These are phyloP conservation scores for Cryptocheilus praepositus DNA, from an alignment of 2,888 invertebrate genomes.

Conservation along the genomic window DNA sequence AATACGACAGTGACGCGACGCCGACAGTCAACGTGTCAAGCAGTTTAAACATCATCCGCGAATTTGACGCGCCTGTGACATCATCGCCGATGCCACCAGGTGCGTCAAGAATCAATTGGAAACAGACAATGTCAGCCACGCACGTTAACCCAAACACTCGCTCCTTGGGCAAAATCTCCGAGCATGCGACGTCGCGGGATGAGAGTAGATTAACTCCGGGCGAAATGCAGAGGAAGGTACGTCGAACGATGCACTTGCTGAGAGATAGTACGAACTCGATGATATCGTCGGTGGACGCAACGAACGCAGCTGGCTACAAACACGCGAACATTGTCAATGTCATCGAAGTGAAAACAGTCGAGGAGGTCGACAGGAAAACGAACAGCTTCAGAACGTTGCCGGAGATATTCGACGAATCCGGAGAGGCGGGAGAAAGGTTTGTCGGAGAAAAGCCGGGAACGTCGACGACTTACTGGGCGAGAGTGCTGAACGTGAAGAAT, in stretches of 20 bases:
- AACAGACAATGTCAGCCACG: too few relatives aligned
- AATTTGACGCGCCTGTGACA: not conserved
- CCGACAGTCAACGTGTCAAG: not conserved
- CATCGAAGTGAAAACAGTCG: slow-evolving; percentile 52
- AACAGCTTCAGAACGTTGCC: slow-evolving; percentile 39
- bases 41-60: not conserved
- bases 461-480: slow-evolving; percentile 52
- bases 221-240: slow-evolving; percentile 28
- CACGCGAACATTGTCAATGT: slow-evolving; percentile 15
- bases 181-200: not conserved
- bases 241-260: slow-evolving; percentile 47
- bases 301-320: slow-evolving; percentile 19
- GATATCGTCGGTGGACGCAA: slow-evolving; percentile 53
- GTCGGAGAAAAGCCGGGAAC: slow-evolving; percentile 15
- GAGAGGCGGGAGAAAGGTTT: slow-evolving; percentile 16
- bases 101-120: too few relatives aligned
- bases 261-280: slow-evolving; percentile 58
- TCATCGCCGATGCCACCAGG: too few relatives aligned
- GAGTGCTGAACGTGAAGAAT: slow-evolving; percentile 37
- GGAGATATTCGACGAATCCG: slow-evolving; percentile 35
- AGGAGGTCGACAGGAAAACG: slow-evolving; percentile 39
- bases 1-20: slow-evolving; percentile 48
- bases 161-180: not conserved
- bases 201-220: not conserved
- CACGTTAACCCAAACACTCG: not conserved